Evolutionary conservation across 2,113 vertebrate genomes (phyloP).

Genomic region (Poeciliopsis occidentalis): DNA sequence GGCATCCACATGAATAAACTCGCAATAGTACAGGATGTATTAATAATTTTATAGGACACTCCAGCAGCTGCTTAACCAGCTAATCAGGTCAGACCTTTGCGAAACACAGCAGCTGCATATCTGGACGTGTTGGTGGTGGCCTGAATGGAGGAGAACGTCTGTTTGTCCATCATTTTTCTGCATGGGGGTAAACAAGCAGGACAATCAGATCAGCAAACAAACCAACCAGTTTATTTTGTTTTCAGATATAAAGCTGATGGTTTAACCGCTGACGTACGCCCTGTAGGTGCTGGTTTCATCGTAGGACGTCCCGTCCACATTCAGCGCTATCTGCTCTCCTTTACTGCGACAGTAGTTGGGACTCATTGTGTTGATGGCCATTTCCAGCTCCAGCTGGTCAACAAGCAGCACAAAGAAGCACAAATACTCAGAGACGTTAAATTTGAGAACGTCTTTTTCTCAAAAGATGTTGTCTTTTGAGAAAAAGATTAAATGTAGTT

Average conservation of each 20-base stretch:
- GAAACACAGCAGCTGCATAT: slow-evolving; percentile 94
- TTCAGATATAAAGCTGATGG: neutral
- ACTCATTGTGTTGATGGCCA: slow-evolving; percentile 91
- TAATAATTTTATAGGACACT: fast-evolving
- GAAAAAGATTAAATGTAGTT: neutral
- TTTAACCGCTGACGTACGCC: slow-evolving; percentile 78
- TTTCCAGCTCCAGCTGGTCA: slow-evolving; percentile 88
- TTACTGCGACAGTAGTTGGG: slow-evolving; percentile 98
- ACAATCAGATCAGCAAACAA: neutral
- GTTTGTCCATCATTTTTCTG: slow-evolving; percentile 98
- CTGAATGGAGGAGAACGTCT: slow-evolving; percentile 94
- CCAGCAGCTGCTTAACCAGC: neutral
- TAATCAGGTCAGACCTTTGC: slow-evolving; percentile 84
- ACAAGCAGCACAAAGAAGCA: neutral
- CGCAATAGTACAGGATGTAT: neutral
- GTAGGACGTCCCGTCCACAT: slow-evolving; percentile 88
- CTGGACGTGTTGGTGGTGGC: slow-evolving; percentile 91
- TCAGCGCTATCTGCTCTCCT: slow-evolving; percentile 96
- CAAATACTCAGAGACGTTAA: no score
- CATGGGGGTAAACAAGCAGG: slow-evolving; percentile 14
- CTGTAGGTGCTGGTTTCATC: slow-evolving; percentile 93
- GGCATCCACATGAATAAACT: neutral
- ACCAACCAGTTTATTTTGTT: neutral
- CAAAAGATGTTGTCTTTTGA: no score
- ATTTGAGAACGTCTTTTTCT: neutral